Conservation (phyloP, 2,797 vertebrate species). For the Sitta carolinensis region DNA sequence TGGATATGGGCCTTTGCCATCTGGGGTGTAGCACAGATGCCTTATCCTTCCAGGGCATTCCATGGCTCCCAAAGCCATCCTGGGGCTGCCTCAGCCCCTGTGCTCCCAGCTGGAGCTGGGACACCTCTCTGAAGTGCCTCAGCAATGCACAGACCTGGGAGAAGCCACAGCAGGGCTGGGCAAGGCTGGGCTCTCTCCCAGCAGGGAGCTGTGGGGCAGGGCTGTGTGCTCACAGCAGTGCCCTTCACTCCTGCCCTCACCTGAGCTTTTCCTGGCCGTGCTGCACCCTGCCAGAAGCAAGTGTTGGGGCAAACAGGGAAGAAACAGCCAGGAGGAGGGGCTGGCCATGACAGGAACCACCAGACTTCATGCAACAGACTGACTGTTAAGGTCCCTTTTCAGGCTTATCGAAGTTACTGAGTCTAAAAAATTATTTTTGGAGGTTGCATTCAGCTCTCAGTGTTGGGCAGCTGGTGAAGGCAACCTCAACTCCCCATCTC, state of each 20-base stretch:
- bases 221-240: accelerated
- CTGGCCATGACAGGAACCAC: accelerated
- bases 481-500: not conserved
- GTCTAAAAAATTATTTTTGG: not conserved
- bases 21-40: accelerated
- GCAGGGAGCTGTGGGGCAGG: not conserved
- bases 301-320: not conserved
- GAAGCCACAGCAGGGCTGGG: not conserved
- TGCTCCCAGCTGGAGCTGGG: not conserved
- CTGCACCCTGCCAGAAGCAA: not conserved
- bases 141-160: not conserved
- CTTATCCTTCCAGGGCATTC: not conserved
- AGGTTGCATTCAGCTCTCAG: not conserved
- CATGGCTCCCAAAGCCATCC: not conserved
- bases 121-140: not conserved
- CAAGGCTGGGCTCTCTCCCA: not conserved
- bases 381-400: accelerated
- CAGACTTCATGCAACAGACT: not conserved
- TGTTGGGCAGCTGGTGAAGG: not conserved
- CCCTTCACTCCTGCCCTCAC: not conserved
- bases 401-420: not conserved
- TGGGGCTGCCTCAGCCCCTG: not conserved
- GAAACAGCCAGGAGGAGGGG: not conserved
- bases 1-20: not conserved
- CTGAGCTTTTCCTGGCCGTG: not conserved